Evolutionary conservation across 2,797 vertebrate species (phyloP), one percentile per base, ranked within the genome.

Genomic region (Gallinago solitaria): DNA sequence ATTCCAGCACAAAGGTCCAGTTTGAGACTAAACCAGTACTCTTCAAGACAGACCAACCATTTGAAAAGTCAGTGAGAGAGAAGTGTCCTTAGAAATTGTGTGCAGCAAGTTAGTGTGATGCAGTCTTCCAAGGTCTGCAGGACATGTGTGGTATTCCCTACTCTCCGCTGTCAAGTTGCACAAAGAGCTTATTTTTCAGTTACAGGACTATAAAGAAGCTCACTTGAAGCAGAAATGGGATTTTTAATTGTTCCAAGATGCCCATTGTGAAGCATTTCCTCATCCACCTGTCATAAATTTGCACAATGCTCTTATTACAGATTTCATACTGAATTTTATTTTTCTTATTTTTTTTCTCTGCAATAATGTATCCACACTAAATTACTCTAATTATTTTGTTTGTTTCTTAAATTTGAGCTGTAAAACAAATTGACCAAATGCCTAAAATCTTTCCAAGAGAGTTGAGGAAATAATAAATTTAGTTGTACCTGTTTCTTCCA

Each of bases 401-500:
- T 89, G 48, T 57, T 74, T 63, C 91, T 83, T 77, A 84, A 92
- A 85, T 67, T n/a, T 27, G 41, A 95, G 75, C 80, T 69, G 51
- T n/a, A 70, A 77, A 83, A 21, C 27, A n/a, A 77, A 82, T 81
- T 90, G 24, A 77, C 24, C 1, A 0, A 23, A 39, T 35, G 27
- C 24, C 59, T 95, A 68, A 83, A 93, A 57, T 6, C 16, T 85
- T 81, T 57, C 48, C 28, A 82, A 64, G 20, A 35, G 33, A 84
- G 23, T 0, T 39, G 10, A 57, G 16, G 30, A 12, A 47, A 54
- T 54, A 82, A 92, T 48, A 47, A 87, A 57, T 45, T 32, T 32
- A 77, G 87, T 23, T 63, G 60, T 98, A 99, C 99, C 99, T 99
- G 99, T 97, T 99, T 99, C 96, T 99, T 99, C 99, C 99, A 99